These are phyloP conservation scores for Lasioglossum morio DNA, from an alignment of 2,888 invertebrate genomes.

Conservation along the genomic window DNA sequence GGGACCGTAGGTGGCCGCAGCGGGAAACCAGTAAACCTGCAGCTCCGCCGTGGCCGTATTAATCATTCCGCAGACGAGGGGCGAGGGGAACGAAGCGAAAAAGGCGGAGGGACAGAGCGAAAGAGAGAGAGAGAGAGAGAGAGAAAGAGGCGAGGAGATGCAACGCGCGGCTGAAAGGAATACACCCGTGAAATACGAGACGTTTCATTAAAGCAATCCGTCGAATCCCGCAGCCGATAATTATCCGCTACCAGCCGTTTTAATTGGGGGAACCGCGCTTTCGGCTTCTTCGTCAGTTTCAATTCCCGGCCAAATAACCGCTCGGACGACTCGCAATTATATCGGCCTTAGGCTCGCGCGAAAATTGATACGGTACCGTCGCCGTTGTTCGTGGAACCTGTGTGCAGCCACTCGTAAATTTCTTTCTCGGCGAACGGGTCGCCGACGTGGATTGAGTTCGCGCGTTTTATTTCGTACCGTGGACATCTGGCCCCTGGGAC, in stretches of 20 bases:
- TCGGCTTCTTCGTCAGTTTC: slow-evolving; percentile 40
- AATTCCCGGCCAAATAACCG: background rate
- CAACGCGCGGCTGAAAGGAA: slow-evolving; percentile 44
- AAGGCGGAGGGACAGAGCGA: slow-evolving; percentile 34
- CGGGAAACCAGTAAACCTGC: slow-evolving; percentile 76
- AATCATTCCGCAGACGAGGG: slow-evolving; percentile 70
- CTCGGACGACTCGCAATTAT: background rate
- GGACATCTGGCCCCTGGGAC: background rate
- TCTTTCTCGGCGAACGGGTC: background rate
- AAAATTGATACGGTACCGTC: slow-evolving; percentile 5
- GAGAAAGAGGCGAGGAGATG: slow-evolving; percentile 3
- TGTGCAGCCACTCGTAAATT: background rate
- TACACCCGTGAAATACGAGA: slow-evolving; percentile 75
- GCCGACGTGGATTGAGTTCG: slow-evolving; percentile 2
- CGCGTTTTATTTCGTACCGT: background rate
- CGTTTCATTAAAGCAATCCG: slow-evolving; percentile 78
- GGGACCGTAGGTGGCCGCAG: slow-evolving; percentile 70
- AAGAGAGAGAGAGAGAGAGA: slow-evolving; percentile 15
- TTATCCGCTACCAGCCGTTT: slow-evolving; percentile 71
- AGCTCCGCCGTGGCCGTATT: slow-evolving; percentile 75
- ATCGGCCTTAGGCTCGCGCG: background rate
- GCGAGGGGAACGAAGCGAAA: slow-evolving; percentile 21
- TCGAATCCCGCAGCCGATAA: slow-evolving; percentile 68
- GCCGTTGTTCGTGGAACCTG: background rate
- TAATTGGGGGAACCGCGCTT: slow-evolving; percentile 66